Base-by-base conservation (phyloP, 2,888 invertebrate species). In the Acronicta alni region DNA sequence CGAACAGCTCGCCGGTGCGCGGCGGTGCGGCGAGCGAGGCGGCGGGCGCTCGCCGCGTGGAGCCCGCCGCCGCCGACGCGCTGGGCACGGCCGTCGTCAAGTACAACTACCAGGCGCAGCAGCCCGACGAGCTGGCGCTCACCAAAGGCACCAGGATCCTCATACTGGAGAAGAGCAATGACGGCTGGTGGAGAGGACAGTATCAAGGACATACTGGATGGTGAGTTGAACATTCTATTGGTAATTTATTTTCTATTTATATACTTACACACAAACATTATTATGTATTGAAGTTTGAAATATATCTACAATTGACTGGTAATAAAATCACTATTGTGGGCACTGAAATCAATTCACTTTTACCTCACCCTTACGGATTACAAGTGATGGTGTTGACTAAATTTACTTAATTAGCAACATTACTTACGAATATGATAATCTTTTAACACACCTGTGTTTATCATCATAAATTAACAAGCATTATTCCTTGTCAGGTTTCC, bases 161-260 rank as follows among this genome's bases (percentile, higher is more conserved):
- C 66, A 99, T 99, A 74, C 94, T 99, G 72, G 99, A 99, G 93
- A 99, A 99, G 94, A 99, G 99, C 82, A 99, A 99, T 78, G 99
- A 99, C 92, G 99, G 98, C 65, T 99, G 99, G 99, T 99, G 99
- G 99, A 96, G 99, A 83, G 99, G 99, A 49, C 98, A 98, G 92
- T 94, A 93, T 70, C 93, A 95, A 91, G 89, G 92, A 60, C 94
- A 95, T 85, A 86, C 94, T 76, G 90, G 96, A 78, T 90, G 96
- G 96, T 94, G 81, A 84, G 94, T 75, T 9, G 1, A 8, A 17
- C 18, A 20, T 5, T 41, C 14, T 18, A 14, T 32, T 30, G 7
- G 12, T 12, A 2, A 17, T 8, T 17, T 12, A 17, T 17, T 17
- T 17, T 39, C 17, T 23, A 23, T 23, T 23, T 23, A 3, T 23